Percentiles rank a stretch among this genome's conserved stretches.
Evolutionary conservation across 2,888 invertebrate genomes (phyloP).

Genomic region (Hermaeophaga mercurialis): DNA sequence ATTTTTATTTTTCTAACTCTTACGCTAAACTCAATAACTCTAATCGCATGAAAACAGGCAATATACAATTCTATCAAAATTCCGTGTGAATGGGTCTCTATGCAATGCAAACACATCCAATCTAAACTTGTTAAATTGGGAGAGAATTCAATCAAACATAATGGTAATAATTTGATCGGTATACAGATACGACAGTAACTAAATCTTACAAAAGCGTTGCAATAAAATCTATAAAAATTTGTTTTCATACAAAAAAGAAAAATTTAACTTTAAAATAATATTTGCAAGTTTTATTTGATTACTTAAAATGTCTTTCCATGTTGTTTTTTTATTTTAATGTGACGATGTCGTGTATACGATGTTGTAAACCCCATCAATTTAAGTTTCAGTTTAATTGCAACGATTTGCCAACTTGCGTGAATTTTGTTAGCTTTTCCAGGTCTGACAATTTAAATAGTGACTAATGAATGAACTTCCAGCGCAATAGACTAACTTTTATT

Average conservation of each 20-base stretch:
- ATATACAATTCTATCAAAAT: slow-evolving; percentile 29
- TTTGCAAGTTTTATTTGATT: no score
- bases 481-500: not conserved
- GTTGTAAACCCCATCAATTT: not conserved
- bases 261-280: no score
- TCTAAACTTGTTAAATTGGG: slow-evolving; percentile 39
- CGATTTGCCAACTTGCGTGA: slow-evolving; percentile 25
- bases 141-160: slow-evolving; percentile 24
- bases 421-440: not conserved
- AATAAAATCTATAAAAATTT: no score
- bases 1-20: no score
- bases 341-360: not conserved
- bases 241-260: no score
- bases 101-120: slow-evolving; percentile 36
- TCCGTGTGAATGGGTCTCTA: slow-evolving; percentile 41
- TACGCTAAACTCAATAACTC: no score
- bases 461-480: no score
- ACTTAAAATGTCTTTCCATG: no score
- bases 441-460: not conserved
- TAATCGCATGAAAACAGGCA: slow-evolving; percentile 32
- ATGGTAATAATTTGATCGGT: no score
- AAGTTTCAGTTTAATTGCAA: slow-evolving; percentile 8
- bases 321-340: slow-evolving; percentile 1
- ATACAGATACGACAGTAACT: no score
- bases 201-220: no score